Evolutionary conservation across 2,888 invertebrate species (phyloP), one percentile per base, ranked within the genome.

Genomic region (Lasioglossum leucozonium): DNA sequence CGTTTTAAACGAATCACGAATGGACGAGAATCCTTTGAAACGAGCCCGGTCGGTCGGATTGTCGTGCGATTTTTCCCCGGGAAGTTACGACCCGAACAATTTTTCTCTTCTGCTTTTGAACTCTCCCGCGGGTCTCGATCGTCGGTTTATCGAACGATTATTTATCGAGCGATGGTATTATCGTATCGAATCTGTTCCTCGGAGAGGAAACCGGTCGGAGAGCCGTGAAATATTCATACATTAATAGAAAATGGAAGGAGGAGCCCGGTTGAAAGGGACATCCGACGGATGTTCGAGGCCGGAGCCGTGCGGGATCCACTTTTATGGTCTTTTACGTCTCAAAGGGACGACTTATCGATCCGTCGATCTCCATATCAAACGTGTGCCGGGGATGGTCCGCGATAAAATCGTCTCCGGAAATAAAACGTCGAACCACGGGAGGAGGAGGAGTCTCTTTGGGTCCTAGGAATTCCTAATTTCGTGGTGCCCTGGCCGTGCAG

Each of bases 361-460:
- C 40, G 82, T 79, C 84, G 73, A 89, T 89, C 88, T 89, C 88
- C 88, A 88, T 89, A 89, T 89, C 85, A 88, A 89, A 79, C 85
- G 73, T 72, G 77, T 71, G 69, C n/a, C 22, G 73, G 72, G 75
- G 58, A 74, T 62, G 47, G 82, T 37, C 75, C 40, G 47, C 47
- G 80, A 85, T 85, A 83, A 85, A 88, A 85, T 77, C 84, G 82
- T 42, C 82, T 37, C 37, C 71, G 89, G 82, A 85, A 87, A 88
- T 85, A 85, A 89, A 89, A 84, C 85, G 77, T 62, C 51, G 51
- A 65, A 62, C 62, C 62, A 16, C 62, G 62, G n/a, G n/a, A n/a
- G n/a, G n/a, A n/a, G n/a, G n/a, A n/a, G n/a, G 16, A 30, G 30
- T 62, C 30, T 18, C 18, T 22, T n/a, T 18, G 37, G 18, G 8